A percentile compares a stretch with the other conserved stretches of the same genome.
These are phyloP conservation scores for Temnothorax curvispinosus DNA, from an alignment of 1,140 invertebrate genomes.

Conservation along the genomic window DNA sequence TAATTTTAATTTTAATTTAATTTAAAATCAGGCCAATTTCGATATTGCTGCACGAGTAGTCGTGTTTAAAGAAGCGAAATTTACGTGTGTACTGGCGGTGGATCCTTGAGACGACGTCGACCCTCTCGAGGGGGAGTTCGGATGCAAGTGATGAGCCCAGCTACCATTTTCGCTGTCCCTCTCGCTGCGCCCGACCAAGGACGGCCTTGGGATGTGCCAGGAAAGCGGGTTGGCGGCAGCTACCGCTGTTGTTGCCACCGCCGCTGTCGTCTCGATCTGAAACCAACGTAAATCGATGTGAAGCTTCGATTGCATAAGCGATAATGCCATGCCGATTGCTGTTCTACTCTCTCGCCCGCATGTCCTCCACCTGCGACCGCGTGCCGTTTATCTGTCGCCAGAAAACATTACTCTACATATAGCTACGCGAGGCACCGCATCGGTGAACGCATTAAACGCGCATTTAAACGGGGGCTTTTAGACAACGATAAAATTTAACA, in stretches of 20 bases:
- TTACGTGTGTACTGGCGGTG: conserved; percentile 91
- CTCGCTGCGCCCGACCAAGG: conserved; percentile 86
- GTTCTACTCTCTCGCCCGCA: conserved; percentile 70
- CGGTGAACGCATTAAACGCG: conserved; percentile 44
- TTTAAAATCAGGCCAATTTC: not conserved
- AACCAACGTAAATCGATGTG: conserved; percentile 77
- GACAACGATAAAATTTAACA: conserved; percentile 21
- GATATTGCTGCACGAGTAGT: not conserved
- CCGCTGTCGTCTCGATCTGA: conserved; percentile 86
- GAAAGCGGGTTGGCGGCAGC: conserved; percentile 79
- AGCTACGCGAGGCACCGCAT: not conserved
- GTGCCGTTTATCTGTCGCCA: conserved; percentile 68
- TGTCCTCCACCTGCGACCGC: conserved; percentile 66
- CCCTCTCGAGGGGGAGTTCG: conserved; percentile 86
- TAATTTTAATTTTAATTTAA: conserved; percentile 3
- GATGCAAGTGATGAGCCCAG: conserved; percentile 81
- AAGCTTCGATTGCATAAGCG: conserved; percentile 76
- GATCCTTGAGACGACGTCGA: conserved; percentile 92
- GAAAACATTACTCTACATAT: conserved; percentile 54
- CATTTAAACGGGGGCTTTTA: conserved; percentile 37
- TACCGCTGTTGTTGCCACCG: conserved; percentile 74
- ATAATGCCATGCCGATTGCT: conserved; percentile 71
- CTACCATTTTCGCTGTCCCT: conserved; percentile 82
- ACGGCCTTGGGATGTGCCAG: conserved; percentile 93
- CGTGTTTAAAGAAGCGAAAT: conserved; percentile 61